Evolutionary conservation across 2,113 vertebrate genomes (phyloP), one percentile per base, ranked within the genome.

Genomic region (Climacteris rufus): DNA sequence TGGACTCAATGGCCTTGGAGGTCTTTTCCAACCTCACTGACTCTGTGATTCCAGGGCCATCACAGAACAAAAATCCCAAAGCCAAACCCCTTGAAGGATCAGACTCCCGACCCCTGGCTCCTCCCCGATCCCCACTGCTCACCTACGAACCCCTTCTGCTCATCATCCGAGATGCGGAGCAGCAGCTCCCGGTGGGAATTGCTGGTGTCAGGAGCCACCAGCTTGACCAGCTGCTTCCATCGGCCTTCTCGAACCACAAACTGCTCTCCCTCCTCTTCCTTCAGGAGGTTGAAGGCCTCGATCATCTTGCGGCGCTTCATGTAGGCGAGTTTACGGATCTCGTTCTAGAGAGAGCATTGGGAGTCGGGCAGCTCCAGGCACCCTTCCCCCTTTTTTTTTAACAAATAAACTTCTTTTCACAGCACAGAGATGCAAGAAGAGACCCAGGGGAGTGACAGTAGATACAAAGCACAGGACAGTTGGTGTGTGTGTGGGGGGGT

Each of bases 261-360:
- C 84, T 98, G 98, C 1, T 83, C 64, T 54, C 96, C 98, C 24
- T 93, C 83, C 49, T 94, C 88, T 89, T 99, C 98, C 93, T 99
- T 98, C 91, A 99, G 96, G n/a, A 99, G 96, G 64, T 97, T 97
- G 92, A 99, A 99, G 8, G 99, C 99, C 65, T 97, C 97, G 13
- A 98, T 96, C 99, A 99, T 99, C 96, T 99, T 99, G 95, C 98
- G 98, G 52, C 97, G 97, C 83, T 99, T 99, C 97, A 99, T 98
- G 94, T 98, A 98, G 11, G 98, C 99, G 64, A 99, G 98, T 88
- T 98, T 98, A 57, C 98, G 98, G 85, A 99, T 98, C 97, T 99
- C 99, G 47, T 99, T 99, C 99, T 99, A 91, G 64, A 80, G 65
- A 93, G 92, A 77, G 39, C 0, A 17, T 11, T 0, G 1, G 6